phyloP scores from a whole-genome alignment of 2,797 vertebrate species.

The Periophthalmus magnuspinnatus region DNA sequence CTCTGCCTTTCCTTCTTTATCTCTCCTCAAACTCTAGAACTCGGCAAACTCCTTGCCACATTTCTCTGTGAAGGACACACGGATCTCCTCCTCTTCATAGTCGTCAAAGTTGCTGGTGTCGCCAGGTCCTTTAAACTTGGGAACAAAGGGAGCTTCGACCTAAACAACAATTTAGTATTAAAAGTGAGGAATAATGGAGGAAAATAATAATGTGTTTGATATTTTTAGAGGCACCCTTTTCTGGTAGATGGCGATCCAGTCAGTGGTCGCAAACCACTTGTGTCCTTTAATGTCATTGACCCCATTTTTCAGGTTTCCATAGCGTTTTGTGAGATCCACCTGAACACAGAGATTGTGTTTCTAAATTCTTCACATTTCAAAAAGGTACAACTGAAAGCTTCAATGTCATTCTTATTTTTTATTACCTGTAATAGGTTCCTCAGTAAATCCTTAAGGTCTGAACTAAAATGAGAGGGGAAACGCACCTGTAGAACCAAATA shows the following conservation, averaged over 20 bases:
- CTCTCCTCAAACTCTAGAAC: conserved; percentile 78
- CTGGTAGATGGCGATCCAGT: conserved; percentile 99
- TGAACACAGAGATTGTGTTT: not conserved
- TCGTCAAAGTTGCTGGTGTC: conserved; percentile 97
- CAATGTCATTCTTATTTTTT: not conserved
- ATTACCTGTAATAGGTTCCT: conserved; percentile 90
- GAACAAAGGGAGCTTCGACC: conserved; percentile 95
- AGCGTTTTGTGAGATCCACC: conserved; percentile 98
- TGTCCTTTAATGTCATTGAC: conserved; percentile 99
- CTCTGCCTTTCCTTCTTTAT: conserved; percentile 47
- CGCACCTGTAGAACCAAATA: conserved; percentile 83
- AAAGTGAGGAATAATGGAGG: not conserved
- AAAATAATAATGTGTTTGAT: conserved; percentile 3
- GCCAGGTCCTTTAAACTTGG: conserved; percentile 93
- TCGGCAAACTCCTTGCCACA: conserved; percentile 93
- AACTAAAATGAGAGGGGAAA: conserved; percentile 99
- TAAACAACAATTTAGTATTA: conserved; percentile 50
- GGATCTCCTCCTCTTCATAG: conserved; percentile 93
- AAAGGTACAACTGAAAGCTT: not conserved
- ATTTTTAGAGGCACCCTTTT: conserved; percentile 85
- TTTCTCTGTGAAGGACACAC: conserved; percentile 92
- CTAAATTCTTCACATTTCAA: not conserved
- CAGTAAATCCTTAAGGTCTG: conserved; percentile 96
- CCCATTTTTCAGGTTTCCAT: conserved; percentile 98
- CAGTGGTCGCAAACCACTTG: conserved; percentile 99